phyloP scores from a whole-genome alignment of 2,888 invertebrate species.

The Hybos culiciformis region DNA sequence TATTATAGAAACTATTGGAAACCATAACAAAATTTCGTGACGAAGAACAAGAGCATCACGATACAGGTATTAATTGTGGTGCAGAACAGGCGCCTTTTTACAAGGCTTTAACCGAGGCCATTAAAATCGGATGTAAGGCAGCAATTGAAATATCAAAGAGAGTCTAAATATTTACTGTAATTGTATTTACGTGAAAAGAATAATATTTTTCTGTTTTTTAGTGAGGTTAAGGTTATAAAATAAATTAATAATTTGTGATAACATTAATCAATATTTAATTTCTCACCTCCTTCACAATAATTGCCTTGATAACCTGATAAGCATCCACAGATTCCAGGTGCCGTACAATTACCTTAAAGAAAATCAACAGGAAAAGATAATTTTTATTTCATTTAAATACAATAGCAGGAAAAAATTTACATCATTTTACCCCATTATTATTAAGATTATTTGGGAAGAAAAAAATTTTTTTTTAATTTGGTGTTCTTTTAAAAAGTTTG shows the following conservation, averaged over 20 bases:
- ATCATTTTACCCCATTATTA: too few relatives aligned
- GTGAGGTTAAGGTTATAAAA: too few relatives aligned
- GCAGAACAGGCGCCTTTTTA: conserved; percentile 94
- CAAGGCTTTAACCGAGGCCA: conserved; percentile 62
- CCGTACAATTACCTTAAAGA: conserved; percentile 85
- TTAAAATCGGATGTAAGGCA: conserved; percentile 83
- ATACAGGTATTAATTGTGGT: conserved; percentile 81
- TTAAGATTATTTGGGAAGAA: too few relatives aligned
- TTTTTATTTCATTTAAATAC: too few relatives aligned
- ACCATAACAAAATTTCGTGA: conserved; percentile 84
- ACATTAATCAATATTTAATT: background rate
- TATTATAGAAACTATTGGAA: conserved; percentile 56
- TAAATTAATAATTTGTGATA: too few relatives aligned
- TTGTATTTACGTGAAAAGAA: too few relatives aligned
- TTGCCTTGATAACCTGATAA: conserved; percentile 81
- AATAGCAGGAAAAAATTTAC: too few relatives aligned
- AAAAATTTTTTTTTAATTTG: too few relatives aligned
- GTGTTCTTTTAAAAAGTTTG: too few relatives aligned
- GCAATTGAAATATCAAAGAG: conserved; percentile 90
- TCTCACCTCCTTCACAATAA: conserved; percentile 74
- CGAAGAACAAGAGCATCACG: conserved; percentile 97
- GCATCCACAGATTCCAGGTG: conserved; percentile 78
- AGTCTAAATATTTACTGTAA: conserved; percentile 48
- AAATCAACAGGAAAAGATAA: conserved; percentile 85
- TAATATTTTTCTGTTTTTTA: too few relatives aligned